Conservation (phyloP, 2,797 vertebrate genomes). For the Tenualosa ilisha region DNA sequence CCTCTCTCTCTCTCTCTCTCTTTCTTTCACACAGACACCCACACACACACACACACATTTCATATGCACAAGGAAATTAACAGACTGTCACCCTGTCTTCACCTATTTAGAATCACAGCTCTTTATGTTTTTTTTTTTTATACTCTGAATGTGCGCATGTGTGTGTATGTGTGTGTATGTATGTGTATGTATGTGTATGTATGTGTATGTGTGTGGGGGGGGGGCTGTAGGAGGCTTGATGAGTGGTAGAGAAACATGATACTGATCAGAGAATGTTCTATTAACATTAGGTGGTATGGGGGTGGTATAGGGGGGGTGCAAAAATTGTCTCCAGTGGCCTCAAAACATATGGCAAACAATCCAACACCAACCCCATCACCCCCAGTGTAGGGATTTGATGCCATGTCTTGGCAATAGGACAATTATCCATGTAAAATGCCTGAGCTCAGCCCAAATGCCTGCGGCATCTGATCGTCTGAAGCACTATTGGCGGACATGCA, state of each 20-base stretch:
- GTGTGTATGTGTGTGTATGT: neutral
- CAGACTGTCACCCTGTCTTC: neutral
- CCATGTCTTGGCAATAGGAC: conserved; percentile 45
- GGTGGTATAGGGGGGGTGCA: neutral
- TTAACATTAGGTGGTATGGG: conserved; percentile 23
- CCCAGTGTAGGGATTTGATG: conserved; percentile 36
- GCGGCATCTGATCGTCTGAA: neutral
- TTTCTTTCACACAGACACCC: conserved; percentile 15
- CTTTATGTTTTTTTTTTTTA: neutral
- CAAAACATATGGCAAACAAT: conserved; percentile 32
- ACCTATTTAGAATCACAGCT: conserved; percentile 4
- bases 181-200: too few relatives aligned
- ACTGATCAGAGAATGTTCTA: conserved; percentile 30
- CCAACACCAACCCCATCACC: conserved; percentile 40
- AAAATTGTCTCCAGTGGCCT: conserved; percentile 36
- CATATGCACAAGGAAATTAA: neutral
- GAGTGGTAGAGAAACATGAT: conserved; percentile 4
- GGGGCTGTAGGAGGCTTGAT: neutral
- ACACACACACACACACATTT: neutral
- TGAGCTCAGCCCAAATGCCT: neutral
- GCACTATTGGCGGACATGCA: neutral
- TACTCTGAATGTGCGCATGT: neutral
- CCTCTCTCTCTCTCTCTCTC: conserved; percentile 8
- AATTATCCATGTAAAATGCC: conserved; percentile 30
- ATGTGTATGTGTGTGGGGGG: neutral